Conservation (phyloP, 2,888 invertebrate species). For the Cacoxenus indagator region DNA sequence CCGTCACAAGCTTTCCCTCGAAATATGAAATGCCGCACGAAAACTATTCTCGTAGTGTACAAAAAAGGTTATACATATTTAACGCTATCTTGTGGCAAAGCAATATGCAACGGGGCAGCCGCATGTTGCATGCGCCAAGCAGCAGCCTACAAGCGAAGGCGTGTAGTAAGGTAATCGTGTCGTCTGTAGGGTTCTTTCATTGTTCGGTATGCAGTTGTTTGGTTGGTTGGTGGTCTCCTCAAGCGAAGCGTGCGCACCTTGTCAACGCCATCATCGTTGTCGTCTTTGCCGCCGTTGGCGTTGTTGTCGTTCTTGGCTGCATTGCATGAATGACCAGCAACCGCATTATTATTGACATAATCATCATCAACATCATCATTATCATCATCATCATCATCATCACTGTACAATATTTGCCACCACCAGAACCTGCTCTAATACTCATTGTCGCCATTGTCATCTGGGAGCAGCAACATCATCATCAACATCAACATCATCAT, state of each 20-base stretch:
- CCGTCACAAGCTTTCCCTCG: too few species aligned
- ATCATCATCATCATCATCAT: background rate
- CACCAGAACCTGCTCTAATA: background rate
- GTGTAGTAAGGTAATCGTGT: too few species aligned
- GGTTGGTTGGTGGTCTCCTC: background rate
- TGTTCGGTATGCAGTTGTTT: too few species aligned
- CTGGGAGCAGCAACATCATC: background rate
- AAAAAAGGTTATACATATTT: too few species aligned
- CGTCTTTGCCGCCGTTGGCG: background rate
- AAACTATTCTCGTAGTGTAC: too few species aligned
- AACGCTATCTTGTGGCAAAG: too few species aligned
- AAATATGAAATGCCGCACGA: too few species aligned
- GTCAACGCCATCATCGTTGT: background rate
- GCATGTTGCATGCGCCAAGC: too few species aligned
- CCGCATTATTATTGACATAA: conserved; percentile 11
- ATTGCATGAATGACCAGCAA: background rate
- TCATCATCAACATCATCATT: background rate
- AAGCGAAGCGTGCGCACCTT: background rate
- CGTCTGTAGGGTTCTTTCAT: background rate
- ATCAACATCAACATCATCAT: background rate
- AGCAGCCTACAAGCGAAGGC: too few species aligned
- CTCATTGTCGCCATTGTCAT: background rate
- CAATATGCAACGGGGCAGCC: too few species aligned
- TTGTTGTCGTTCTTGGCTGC: background rate
- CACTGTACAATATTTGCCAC: background rate